Evolutionary conservation across 2,797 vertebrate species (phyloP).

Genomic region (Sebastes kiyomatsui): DNA sequence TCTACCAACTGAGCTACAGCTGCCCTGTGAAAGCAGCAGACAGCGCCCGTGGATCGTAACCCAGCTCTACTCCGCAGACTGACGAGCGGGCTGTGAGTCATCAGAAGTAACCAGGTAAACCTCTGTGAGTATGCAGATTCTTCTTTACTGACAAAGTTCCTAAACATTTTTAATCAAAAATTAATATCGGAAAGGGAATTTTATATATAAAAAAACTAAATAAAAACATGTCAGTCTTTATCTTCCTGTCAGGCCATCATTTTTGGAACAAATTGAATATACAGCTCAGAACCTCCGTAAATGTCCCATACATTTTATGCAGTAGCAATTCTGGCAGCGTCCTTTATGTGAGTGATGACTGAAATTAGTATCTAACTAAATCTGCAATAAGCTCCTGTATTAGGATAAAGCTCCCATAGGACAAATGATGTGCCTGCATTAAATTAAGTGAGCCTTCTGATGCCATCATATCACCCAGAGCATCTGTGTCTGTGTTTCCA

Average conservation of each 20-base stretch:
- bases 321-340: slow-evolving; percentile 19
- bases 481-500: slow-evolving; percentile 73
- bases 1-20: too few relatives aligned
- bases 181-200: background rate
- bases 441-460: slow-evolving; percentile 75
- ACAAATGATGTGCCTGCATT: slow-evolving; percentile 71
- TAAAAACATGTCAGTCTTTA: background rate
- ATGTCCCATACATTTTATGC: slow-evolving; percentile 31
- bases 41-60: too few relatives aligned
- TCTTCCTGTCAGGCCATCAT: background rate
- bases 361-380: slow-evolving; percentile 68
- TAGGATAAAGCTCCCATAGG: slow-evolving; percentile 60
- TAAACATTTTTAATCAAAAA: background rate
- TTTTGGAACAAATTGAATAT: slow-evolving; percentile 7
- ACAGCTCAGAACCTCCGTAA: slow-evolving; percentile 8
- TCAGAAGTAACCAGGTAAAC: too few relatives aligned
- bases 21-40: too few relatives aligned
- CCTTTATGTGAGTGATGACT: slow-evolving; percentile 51
- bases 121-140: background rate
- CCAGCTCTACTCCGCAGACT: too few relatives aligned
- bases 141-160: background rate
- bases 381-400: slow-evolving; percentile 65
- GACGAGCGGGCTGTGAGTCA: too few relatives aligned
- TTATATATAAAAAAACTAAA: background rate
- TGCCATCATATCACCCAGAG: slow-evolving; percentile 69